A percentile compares a stretch with the other conserved stretches of the same genome.
phyloP scores from a whole-genome alignment of 2,113 vertebrate genomes.

The Columba livia region DNA sequence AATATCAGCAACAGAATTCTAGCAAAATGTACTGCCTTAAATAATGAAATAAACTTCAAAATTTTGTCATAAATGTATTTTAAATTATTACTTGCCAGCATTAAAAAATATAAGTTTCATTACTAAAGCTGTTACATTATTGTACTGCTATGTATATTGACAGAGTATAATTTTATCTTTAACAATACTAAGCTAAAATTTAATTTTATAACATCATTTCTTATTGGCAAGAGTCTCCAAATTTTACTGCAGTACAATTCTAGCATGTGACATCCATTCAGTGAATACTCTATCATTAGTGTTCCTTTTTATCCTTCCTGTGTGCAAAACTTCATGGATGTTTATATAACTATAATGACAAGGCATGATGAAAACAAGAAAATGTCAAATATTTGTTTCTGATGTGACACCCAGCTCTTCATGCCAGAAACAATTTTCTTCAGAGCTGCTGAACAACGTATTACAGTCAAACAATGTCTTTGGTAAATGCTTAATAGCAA shows the following conservation, averaged over 20 bases:
- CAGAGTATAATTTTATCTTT: conserved; percentile 71
- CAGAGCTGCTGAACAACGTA: neutral
- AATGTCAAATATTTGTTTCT: conserved; percentile 63
- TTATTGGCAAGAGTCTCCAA: conserved; percentile 21
- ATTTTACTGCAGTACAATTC: conserved; percentile 4
- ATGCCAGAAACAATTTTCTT: conserved; percentile 38
- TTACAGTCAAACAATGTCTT: conserved; percentile 29
- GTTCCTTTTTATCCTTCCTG: conserved; percentile 26
- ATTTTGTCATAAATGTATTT: conserved; percentile 75
- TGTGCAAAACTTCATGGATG: conserved; percentile 46
- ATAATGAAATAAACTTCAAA: conserved; percentile 74
- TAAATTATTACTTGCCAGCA: conserved; percentile 75
- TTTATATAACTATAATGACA: conserved; percentile 62
- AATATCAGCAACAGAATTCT: conserved; percentile 52
- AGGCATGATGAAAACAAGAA: conserved; percentile 56
- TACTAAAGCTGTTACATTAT: conserved; percentile 66
- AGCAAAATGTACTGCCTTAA: conserved; percentile 55
- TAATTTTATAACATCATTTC: conserved; percentile 20
- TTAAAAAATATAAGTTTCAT: conserved; percentile 72
- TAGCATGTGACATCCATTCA: conserved; percentile 16
- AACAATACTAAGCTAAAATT: conserved; percentile 34
- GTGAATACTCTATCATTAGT: conserved; percentile 38
- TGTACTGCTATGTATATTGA: conserved; percentile 69
- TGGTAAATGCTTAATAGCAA: neutral
- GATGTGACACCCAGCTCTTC: conserved; percentile 41